Conservation (phyloP, 2,888 invertebrate species). For the Eupithecia subumbrata region DNA sequence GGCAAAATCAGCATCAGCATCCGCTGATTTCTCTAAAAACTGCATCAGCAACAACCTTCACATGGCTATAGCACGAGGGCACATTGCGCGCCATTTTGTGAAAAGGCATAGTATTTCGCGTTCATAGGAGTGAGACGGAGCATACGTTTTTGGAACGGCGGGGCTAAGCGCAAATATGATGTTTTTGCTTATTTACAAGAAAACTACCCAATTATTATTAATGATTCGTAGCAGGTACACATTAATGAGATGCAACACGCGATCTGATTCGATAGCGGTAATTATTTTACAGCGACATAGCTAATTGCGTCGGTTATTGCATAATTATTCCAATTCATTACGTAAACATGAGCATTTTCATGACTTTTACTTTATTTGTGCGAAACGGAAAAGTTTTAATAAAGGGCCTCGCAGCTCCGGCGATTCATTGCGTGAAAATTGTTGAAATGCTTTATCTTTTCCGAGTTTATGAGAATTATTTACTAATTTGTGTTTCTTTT, state of each 20-base stretch:
- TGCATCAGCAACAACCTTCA: too few species aligned
- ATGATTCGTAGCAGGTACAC: background rate
- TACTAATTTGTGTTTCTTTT: background rate
- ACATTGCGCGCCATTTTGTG: too few species aligned
- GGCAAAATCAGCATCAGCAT: too few species aligned
- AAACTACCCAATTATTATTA: background rate
- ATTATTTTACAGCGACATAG: constrained; percentile 43
- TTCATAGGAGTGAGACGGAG: too few species aligned
- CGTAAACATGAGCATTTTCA: constrained; percentile 11
- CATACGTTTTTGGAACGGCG: too few species aligned
- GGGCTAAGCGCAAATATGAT: too few species aligned
- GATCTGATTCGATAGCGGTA: constrained; percentile 46
- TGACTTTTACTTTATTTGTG: constrained; percentile 4
- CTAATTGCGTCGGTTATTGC: constrained; percentile 45
- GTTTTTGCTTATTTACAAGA: too few species aligned
- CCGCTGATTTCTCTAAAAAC: too few species aligned
- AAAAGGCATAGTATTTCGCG: too few species aligned
- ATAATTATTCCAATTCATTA: constrained; percentile 29
- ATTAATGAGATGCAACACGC: constrained; percentile 30
- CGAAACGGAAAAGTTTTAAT: constrained; percentile 8
- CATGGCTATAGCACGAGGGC: too few species aligned
- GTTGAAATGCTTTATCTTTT: background rate
- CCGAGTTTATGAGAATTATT: background rate
- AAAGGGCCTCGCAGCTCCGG: background rate
- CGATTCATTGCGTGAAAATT: background rate